These are phyloP conservation scores for Eulemur mongoz DNA, from an alignment of 2,797 vertebrate species.

Conservation along the genomic window DNA sequence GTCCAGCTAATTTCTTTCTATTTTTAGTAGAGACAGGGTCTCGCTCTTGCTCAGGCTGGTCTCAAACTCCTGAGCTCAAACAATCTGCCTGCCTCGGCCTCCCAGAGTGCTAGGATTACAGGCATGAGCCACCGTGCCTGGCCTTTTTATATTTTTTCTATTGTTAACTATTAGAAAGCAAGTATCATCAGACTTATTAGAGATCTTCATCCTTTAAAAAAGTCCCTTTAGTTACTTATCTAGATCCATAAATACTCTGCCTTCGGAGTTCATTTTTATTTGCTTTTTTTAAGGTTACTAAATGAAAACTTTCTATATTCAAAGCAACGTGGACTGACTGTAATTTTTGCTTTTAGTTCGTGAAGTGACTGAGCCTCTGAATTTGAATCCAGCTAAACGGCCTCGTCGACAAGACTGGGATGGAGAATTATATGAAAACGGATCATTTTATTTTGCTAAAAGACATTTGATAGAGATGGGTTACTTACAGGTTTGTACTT, in stretches of 20 bases:
- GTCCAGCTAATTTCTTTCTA: too few species aligned
- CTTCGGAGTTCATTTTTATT: conserved; percentile 22
- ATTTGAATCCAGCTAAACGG: conserved; percentile 89
- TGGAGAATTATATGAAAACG: conserved; percentile 96
- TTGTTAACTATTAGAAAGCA: background rate
- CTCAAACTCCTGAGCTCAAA: too few species aligned
- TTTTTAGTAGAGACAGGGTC: too few species aligned
- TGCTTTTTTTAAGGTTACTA: background rate
- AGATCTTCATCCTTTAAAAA: conserved; percentile 7
- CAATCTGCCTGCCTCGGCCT: too few species aligned
- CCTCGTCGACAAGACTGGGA: conserved; percentile 95
- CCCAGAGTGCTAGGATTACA: too few species aligned
- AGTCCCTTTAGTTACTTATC: background rate
- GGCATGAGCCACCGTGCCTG: too few species aligned
- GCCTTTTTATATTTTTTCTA: background rate
- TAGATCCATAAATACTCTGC: background rate
- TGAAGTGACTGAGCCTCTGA: conserved; percentile 88
- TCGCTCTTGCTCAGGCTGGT: too few species aligned
- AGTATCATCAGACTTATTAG: background rate
- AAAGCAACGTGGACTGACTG: background rate
- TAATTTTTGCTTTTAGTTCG: conserved; percentile 76
- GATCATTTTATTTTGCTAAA: conserved; percentile 94
- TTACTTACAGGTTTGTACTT: conserved; percentile 89
- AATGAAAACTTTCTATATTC: conserved; percentile 1
- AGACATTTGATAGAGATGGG: conserved; percentile 85